Evolutionary conservation across 2,888 invertebrate genomes (phyloP).

Genomic region (Cremastobaeus sp.): DNA sequence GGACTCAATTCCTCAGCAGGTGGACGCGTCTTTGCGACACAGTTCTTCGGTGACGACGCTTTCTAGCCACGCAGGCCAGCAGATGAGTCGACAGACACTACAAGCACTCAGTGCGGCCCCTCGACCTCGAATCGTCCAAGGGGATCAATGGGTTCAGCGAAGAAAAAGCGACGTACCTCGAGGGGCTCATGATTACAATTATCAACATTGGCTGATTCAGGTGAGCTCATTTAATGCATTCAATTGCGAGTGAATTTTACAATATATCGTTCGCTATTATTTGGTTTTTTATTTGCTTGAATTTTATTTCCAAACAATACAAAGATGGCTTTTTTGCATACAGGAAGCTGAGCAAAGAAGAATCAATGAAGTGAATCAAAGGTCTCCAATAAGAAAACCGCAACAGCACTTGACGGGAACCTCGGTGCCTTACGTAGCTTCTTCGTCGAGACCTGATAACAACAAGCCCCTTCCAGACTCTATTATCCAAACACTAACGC

Average conservation of each 20-base stretch:
- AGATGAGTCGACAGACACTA: constrained; percentile 85
- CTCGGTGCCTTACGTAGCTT: constrained; percentile 73
- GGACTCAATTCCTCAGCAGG: constrained; percentile 81
- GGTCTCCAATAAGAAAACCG: constrained; percentile 72
- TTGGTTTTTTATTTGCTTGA: neutral
- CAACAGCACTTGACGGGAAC: constrained; percentile 78
- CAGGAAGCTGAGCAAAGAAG: constrained; percentile 94
- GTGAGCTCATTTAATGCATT: no score
- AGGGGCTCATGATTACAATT: constrained; percentile 81
- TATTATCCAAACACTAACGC: constrained; percentile 84
- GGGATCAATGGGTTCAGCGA: constrained; percentile 85
- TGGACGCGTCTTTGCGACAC: constrained; percentile 77
- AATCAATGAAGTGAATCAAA: constrained; percentile 83
- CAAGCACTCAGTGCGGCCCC: constrained; percentile 88
- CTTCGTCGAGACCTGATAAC: constrained; percentile 75
- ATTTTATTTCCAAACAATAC: neutral
- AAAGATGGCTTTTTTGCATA: constrained; percentile 8
- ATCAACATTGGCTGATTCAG: constrained; percentile 95
- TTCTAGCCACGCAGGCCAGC: constrained; percentile 78
- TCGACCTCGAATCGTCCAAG: constrained; percentile 85
- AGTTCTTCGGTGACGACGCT: constrained; percentile 74
- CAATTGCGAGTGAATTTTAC: no score
- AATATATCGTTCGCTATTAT: no score
- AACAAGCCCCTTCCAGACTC: constrained; percentile 86
- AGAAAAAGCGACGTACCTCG: constrained; percentile 79